Base-by-base conservation (phyloP, 2,113 vertebrate species). In the Clarias gariepinus region DNA sequence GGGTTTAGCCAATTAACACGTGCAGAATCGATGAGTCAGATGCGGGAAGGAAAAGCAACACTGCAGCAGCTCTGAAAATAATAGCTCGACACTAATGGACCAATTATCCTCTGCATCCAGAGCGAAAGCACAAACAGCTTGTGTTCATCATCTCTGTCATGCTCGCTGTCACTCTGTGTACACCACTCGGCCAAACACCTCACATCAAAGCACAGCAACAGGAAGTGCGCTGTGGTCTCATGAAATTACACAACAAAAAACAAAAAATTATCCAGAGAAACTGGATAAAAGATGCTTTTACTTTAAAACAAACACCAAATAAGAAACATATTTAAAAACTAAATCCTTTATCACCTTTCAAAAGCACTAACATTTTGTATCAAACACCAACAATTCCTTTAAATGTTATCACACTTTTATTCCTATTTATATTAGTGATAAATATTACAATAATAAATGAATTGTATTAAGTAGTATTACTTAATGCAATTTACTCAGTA, bases 1-100 rank as follows among this genome's bases (percentile, higher is more conserved):
- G 64, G 15, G 52, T 58, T 81, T 58, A 79, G 77, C 77, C 77
- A 86, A 81, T 86, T 86, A 86, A 86, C 85, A 86, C 23, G 61
- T 60, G 55, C 11, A 81, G 85, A 81, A 86, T 25, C 5, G 78
- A 60, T 86, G 85, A 86, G 78, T 81, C 78, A 81, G 78, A 52
- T 25, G 16, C 71, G 64, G 2, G 63, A 55, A 58, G 7, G 7
- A 16, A 83, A 83, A 13, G 52, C 52, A 36, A 25, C 30, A 74
- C 13, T 19, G 82, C 52, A 57, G 53, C 68, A 36, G 53, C 66
- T 57, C 55, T 15, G 68, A 36, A 25, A 84, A 71, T 69, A 83
- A 58, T 55, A 53, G 84, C n/a, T 23, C 66, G 41, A 53, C 74
- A 33, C 71, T 84, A 76, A 85, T 33, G 36, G 36, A 53, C 73